Percentiles rank a stretch among this genome's conserved stretches.
These are phyloP conservation scores for Mylabris phalerata DNA, from an alignment of 1,140 invertebrate species.

Conservation along the genomic window DNA sequence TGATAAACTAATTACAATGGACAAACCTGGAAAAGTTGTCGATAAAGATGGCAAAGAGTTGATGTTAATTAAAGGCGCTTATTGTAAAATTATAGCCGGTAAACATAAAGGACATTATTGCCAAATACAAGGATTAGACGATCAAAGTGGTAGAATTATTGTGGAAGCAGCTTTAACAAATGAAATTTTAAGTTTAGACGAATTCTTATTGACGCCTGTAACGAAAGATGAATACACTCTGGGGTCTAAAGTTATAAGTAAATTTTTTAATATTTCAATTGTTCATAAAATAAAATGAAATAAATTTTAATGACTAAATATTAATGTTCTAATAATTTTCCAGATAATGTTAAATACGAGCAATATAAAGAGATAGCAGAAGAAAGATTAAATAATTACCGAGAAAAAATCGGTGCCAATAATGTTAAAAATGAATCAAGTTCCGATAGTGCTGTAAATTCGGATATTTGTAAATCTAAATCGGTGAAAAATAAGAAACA, in stretches of 20 bases:
- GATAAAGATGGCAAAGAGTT: constrained; percentile 46
- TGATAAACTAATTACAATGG: constrained; percentile 57
- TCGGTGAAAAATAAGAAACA: neutral
- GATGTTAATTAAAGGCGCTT: constrained; percentile 53
- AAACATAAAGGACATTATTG: constrained; percentile 72
- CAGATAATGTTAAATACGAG: constrained; percentile 62
- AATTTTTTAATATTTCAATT: constrained; percentile 38
- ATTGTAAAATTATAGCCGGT: constrained; percentile 64
- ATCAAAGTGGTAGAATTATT: constrained; percentile 72
- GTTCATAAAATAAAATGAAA: no score
- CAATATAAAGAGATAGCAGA: constrained; percentile 55
- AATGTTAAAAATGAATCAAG: neutral
- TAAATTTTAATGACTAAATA: no score
- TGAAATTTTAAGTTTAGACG: constrained; percentile 63
- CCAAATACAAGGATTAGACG: constrained; percentile 76
- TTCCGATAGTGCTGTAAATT: neutral
- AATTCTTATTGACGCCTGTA: constrained; percentile 69
- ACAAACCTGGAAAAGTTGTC: constrained; percentile 41
- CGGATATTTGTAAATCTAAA: neutral
- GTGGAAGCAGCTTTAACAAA: constrained; percentile 70
- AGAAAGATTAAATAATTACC: constrained; percentile 21
- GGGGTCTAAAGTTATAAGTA: constrained; percentile 74
- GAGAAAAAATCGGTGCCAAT: neutral
- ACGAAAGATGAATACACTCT: constrained; percentile 70
- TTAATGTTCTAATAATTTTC: constrained; percentile 25